phyloP scores from a whole-genome alignment of 2,113 vertebrate species.

The Lophotis ruficrista region DNA sequence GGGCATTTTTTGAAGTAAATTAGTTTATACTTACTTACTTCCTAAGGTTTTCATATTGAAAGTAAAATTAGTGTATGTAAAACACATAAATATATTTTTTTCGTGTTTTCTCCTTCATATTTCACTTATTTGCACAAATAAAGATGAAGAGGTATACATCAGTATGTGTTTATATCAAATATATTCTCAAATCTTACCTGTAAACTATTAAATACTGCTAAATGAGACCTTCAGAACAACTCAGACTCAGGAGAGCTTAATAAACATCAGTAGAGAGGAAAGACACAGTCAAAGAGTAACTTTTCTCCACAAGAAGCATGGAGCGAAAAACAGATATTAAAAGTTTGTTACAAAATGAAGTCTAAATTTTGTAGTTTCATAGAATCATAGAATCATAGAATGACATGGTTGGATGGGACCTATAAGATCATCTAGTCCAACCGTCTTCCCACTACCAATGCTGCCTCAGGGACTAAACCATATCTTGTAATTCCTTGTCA shows the following conservation, averaged over 20 bases:
- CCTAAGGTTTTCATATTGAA: background rate
- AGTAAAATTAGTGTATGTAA: background rate
- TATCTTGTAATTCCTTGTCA: too few relatives aligned
- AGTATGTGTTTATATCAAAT: background rate
- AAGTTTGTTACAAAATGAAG: background rate
- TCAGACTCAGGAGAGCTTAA: background rate
- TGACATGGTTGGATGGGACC: too few relatives aligned
- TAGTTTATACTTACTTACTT: background rate
- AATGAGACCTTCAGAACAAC: background rate
- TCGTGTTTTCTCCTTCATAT: background rate
- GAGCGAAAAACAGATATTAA: background rate
- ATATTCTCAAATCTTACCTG: background rate
- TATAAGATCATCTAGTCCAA: too few relatives aligned
- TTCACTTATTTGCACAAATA: background rate
- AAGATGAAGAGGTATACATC: background rate
- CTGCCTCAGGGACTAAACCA: too few relatives aligned
- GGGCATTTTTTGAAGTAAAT: background rate
- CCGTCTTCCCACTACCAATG: too few relatives aligned
- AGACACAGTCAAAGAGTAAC: background rate
- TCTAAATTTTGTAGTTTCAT: background rate
- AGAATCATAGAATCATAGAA: too few relatives aligned
- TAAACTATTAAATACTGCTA: background rate
- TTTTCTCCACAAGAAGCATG: background rate
- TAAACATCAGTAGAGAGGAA: background rate
- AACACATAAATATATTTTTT: background rate